Conservation (phyloP, 2,797 vertebrate species). For the Rhabdophis nuchalis region DNA sequence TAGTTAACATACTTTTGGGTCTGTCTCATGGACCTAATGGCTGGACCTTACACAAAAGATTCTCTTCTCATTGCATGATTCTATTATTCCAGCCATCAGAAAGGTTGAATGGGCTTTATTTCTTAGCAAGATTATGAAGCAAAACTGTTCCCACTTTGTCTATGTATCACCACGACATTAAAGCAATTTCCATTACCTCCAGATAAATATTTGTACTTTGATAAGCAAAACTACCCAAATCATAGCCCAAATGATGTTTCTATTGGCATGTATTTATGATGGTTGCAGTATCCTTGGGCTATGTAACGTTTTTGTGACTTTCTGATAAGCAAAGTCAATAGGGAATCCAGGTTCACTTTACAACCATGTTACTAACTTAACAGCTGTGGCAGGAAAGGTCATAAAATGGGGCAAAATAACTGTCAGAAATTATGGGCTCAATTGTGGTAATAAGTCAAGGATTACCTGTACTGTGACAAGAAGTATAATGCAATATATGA, state of each 20-base stretch:
- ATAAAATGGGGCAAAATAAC: not conserved
- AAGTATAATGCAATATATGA: not conserved
- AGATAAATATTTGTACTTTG: not conserved
- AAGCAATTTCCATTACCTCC: not conserved
- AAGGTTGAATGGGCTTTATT: not conserved
- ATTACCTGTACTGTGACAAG: conserved; percentile 13
- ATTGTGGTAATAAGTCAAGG: conserved; percentile 24
- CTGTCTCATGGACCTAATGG: not conserved
- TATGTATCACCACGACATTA: not conserved
- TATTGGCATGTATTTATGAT: not conserved
- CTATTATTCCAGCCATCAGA: not conserved
- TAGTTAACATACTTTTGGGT: not conserved
- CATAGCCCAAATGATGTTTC: not conserved
- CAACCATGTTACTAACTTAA: not conserved
- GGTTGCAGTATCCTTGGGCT: not conserved
- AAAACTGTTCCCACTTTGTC: not conserved
- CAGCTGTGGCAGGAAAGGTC: not conserved
- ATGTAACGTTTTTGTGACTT: not conserved
- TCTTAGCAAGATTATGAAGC: not conserved
- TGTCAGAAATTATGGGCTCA: not conserved
- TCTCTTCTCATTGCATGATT: not conserved
- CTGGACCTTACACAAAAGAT: not conserved
- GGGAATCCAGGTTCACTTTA: not conserved
- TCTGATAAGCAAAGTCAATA: not conserved
- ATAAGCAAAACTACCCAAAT: not conserved